These are phyloP conservation scores for Falcaria lacertinaria DNA, from an alignment of 2,888 invertebrate genomes.

Conservation along the genomic window DNA sequence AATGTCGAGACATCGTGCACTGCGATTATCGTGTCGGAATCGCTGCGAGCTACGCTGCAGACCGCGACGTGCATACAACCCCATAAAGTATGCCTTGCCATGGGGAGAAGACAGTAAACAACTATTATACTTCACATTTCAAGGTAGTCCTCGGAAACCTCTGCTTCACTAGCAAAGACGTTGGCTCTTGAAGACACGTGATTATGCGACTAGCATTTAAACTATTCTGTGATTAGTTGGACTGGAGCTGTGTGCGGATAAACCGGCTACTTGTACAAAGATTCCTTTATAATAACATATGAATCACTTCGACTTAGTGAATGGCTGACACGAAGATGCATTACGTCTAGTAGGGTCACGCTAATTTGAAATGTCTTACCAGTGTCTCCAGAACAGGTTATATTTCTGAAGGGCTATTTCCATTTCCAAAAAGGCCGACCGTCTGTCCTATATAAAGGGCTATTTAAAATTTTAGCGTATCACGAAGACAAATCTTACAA, in stretches of 20 bases:
- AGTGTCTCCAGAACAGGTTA: constrained; percentile 56
- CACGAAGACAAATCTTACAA: constrained; percentile 69
- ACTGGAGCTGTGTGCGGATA: not conserved
- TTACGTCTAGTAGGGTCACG: constrained; percentile 58
- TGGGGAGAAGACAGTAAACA: constrained; percentile 40
- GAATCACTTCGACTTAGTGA: constrained; percentile 51
- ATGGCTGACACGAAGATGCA: constrained; percentile 47
- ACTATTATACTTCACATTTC: constrained; percentile 33
- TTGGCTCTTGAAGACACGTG: not conserved
- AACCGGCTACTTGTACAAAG: not conserved
- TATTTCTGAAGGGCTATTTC: constrained; percentile 48
- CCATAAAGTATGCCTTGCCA: constrained; percentile 38
- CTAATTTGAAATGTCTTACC: constrained; percentile 51
- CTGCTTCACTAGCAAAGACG: constrained; percentile 1
- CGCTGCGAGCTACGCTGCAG: constrained; percentile 41
- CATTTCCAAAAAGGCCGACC: constrained; percentile 66
- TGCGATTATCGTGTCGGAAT: constrained; percentile 59
- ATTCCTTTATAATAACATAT: constrained; percentile 22
- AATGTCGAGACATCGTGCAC: constrained; percentile 48
- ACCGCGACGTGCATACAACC: constrained; percentile 19
- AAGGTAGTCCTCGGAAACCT: constrained; percentile 3
- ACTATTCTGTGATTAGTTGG: not conserved
- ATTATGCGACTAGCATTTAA: not conserved
- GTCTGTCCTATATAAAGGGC: constrained; percentile 31
- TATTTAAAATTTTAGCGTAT: constrained; percentile 72